These are phyloP conservation scores for Cygnus olor DNA, from an alignment of 2,797 vertebrate genomes.

Conservation along the genomic window DNA sequence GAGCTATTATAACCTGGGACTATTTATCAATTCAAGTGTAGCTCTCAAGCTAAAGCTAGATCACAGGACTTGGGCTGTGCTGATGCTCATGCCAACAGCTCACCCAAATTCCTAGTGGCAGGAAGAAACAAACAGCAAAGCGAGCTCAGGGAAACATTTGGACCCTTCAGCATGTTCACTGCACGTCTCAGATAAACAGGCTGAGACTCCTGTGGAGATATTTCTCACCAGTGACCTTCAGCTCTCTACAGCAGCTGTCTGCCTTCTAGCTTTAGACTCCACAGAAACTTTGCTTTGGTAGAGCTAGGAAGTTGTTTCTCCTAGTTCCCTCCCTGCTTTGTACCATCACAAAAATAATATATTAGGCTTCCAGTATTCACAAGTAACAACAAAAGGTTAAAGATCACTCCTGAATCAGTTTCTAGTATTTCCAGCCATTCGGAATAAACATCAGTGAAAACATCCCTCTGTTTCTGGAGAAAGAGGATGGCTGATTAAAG, in stretches of 20 bases:
- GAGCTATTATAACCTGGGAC: neutral
- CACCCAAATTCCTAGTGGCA: neutral
- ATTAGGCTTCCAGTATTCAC: neutral
- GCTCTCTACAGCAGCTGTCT: accelerated
- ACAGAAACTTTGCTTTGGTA: neutral
- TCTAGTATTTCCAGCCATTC: neutral
- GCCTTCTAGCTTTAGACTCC: neutral
- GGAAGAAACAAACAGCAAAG: neutral
- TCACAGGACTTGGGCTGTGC: neutral
- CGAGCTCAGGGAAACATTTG: neutral
- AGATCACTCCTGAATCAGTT: neutral
- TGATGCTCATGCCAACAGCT: neutral
- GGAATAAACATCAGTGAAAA: neutral
- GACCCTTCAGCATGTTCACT: neutral
- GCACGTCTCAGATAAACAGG: neutral
- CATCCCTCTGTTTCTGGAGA: neutral
- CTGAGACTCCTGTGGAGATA: neutral
- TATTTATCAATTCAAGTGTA: neutral
- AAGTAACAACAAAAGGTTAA: neutral
- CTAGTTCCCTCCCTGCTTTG: neutral
- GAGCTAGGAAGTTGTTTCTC: neutral
- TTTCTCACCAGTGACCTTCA: neutral
- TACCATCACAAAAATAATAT: neutral
- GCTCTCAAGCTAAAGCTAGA: neutral
- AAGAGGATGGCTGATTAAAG: neutral